A percentile compares a stretch with the other conserved stretches of the same genome.
phyloP scores from a whole-genome alignment of 2,797 vertebrate genomes.

The Pipistrellus kuhlii region DNA sequence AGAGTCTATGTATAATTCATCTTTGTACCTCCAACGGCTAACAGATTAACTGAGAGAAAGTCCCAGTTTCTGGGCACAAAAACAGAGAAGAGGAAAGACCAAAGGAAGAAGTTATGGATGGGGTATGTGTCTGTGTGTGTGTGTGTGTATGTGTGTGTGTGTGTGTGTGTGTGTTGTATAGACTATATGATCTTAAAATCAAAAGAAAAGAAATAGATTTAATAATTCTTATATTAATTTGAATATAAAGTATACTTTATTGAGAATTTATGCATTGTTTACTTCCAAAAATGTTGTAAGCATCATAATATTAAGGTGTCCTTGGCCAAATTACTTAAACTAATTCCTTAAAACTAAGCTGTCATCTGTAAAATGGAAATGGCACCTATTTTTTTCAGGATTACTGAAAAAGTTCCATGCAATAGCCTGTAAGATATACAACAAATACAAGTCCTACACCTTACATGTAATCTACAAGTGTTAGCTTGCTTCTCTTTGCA shows the following conservation, averaged over 20 bases:
- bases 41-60: not conserved
- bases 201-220: not conserved
- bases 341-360: slow-evolving; percentile 3
- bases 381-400: not conserved
- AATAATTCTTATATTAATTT: slow-evolving; percentile 35
- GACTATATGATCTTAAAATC: not conserved
- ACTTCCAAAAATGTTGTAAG: not conserved
- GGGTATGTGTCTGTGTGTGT: not conserved
- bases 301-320: not conserved
- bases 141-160: not conserved
- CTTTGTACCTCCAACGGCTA: not conserved
- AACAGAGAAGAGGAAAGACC: not conserved
- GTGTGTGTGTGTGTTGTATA: not conserved
- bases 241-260: not conserved
- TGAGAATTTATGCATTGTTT: slow-evolving; percentile 10
- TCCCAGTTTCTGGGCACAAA: not conserved
- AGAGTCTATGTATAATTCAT: not conserved
- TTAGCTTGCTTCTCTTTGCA: slow-evolving; percentile 4
- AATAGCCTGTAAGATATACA: not conserved
- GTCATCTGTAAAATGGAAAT: slow-evolving; percentile 22
- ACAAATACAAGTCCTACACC: not conserved
- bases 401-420: slow-evolving; percentile 32
- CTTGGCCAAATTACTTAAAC: not conserved
- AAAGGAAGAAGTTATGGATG: not conserved
- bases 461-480: not conserved